phyloP scores from a whole-genome alignment of 2,113 vertebrate species.

The Crotalus horridus region DNA sequence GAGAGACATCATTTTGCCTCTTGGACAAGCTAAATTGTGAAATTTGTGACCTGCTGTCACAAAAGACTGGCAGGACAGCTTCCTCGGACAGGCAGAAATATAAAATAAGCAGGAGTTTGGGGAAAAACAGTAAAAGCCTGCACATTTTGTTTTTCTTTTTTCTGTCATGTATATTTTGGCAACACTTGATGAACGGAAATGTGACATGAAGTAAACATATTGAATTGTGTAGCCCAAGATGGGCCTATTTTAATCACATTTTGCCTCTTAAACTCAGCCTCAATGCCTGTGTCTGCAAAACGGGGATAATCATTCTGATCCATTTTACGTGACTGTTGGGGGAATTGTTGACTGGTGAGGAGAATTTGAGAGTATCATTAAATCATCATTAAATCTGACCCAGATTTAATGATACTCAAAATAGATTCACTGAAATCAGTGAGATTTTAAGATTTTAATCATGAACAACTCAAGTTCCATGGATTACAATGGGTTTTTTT shows the following conservation, averaged over 20 bases:
- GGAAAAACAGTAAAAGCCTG: not conserved
- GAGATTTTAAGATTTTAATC: not conserved
- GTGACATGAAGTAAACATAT: not conserved
- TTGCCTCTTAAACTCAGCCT: not conserved
- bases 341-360: not conserved
- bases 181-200: not conserved
- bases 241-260: not conserved
- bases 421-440: not conserved
- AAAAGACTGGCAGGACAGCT: not conserved
- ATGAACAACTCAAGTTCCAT: not conserved
- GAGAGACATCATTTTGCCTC: rapidly evolving
- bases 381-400: no score
- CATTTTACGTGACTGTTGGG: not conserved
- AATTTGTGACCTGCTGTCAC: not conserved
- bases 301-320: not conserved
- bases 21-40: rapidly evolving
- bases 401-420: not conserved
- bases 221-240: not conserved
- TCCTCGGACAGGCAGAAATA: not conserved
- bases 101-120: not conserved
- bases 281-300: not conserved
- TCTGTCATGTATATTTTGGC: not conserved
- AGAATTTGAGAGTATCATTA: not conserved
- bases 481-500: not conserved
- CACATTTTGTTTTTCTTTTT: not conserved